phyloP scores from a whole-genome alignment of 2,888 invertebrate species.

The Drosophila atroscutellata region DNA sequence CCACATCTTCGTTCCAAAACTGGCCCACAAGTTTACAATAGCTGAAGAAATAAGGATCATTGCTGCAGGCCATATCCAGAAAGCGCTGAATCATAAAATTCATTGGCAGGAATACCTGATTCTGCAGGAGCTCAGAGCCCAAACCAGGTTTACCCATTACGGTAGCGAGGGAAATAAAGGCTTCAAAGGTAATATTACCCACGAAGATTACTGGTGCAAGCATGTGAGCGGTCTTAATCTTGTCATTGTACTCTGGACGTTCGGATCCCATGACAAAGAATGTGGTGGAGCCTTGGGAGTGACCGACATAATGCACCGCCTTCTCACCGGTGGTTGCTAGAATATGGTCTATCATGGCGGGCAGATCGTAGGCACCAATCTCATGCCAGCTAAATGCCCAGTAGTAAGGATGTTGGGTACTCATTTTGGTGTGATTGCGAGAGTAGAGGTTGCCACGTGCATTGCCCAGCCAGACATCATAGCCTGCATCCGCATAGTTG shows the following conservation, averaged over 20 bases:
- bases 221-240: constrained; percentile 85
- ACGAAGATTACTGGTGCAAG: constrained; percentile 89
- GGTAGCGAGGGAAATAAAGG: constrained; percentile 84
- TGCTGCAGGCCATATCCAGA: constrained; percentile 72
- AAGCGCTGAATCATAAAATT: constrained; percentile 69
- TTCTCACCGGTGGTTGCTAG: constrained; percentile 84
- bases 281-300: constrained; percentile 87
- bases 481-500: constrained; percentile 86
- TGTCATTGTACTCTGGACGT: constrained; percentile 85
- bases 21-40: constrained; percentile 70
- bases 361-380: constrained; percentile 86
- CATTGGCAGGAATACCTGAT: constrained; percentile 86
- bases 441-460: constrained; percentile 88
- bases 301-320: constrained; percentile 87
- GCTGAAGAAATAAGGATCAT: constrained; percentile 51
- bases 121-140: constrained; percentile 60
- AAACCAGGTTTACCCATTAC: constrained; percentile 71
- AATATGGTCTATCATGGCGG: constrained; percentile 88
- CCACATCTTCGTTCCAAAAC: constrained; percentile 45
- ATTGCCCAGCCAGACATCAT: constrained; percentile 88
- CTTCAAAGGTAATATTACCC: constrained; percentile 86
- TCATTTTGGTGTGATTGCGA: constrained; percentile 85
- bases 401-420: constrained; percentile 70
- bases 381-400: constrained; percentile 87
- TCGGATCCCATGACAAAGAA: constrained; percentile 85